phyloP scores from a whole-genome alignment of 2,797 vertebrate species.

The Tapera naevia region DNA sequence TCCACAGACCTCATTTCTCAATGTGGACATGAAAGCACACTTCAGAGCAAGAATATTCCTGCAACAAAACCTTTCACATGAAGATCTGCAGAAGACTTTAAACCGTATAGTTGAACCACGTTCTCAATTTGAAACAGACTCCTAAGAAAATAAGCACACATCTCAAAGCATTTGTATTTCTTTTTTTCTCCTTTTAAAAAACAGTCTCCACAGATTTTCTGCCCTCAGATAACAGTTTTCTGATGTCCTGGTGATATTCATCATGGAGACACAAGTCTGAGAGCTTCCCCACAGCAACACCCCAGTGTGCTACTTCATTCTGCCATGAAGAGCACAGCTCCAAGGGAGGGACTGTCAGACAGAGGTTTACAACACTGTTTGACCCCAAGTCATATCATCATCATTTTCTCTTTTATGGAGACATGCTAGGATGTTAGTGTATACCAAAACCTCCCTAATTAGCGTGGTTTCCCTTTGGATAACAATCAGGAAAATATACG shows the following conservation, averaged over 20 bases:
- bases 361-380: background rate
- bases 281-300: background rate
- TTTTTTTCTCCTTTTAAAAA: background rate
- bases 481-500: background rate
- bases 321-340: background rate
- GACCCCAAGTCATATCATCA: background rate
- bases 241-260: background rate
- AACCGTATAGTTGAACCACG: background rate
- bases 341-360: background rate
- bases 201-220: background rate
- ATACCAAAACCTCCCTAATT: slow-evolving; percentile 39
- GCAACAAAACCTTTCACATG: background rate
- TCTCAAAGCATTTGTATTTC: background rate
- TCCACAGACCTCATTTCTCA: background rate
- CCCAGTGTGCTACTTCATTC: background rate
- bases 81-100: background rate
- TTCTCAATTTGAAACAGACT: background rate
- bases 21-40: rapidly evolving
- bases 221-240: background rate
- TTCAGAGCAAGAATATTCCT: background rate
- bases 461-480: slow-evolving; percentile 28
- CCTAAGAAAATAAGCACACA: background rate
- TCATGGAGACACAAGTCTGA: background rate
- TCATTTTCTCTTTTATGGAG: background rate
- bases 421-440: background rate